These are phyloP conservation scores for Lasioglossum baleicum DNA, from an alignment of 1,140 invertebrate species.

Conservation along the genomic window DNA sequence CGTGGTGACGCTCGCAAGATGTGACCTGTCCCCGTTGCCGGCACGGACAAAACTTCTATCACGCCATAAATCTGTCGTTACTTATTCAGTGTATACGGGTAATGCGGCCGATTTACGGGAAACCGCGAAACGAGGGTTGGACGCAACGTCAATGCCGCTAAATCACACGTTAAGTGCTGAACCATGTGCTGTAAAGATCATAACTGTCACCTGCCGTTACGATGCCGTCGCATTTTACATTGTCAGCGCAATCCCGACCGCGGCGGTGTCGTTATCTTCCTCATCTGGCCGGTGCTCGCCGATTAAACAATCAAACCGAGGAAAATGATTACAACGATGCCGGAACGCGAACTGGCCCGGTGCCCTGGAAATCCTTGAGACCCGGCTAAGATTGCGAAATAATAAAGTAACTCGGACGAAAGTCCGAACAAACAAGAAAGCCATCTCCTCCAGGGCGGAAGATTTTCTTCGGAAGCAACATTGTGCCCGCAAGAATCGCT, in stretches of 20 bases:
- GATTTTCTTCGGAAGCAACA: background rate
- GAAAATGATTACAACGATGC: background rate
- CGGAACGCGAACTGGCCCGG: background rate
- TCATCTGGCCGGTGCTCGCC: background rate
- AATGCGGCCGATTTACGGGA: constrained; percentile 27
- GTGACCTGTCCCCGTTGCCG: background rate
- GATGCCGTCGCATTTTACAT: constrained; percentile 31
- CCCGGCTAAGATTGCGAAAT: too few species aligned
- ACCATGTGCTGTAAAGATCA: constrained; percentile 31
- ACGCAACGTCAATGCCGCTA: constrained; percentile 28
- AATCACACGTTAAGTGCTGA: constrained; percentile 56
- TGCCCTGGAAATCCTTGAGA: background rate
- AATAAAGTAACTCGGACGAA: background rate
- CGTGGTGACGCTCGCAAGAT: background rate
- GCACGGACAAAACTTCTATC: constrained; percentile 27
- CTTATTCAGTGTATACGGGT: constrained; percentile 27
- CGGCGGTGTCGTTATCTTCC: background rate
- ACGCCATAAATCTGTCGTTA: constrained; percentile 39
- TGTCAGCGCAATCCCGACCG: constrained; percentile 17
- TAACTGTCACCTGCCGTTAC: constrained; percentile 28
- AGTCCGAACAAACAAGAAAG: background rate
- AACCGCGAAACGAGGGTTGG: constrained; percentile 20
- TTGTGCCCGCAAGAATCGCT: background rate
- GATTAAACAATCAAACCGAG: constrained; percentile 5
- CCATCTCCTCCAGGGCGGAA: background rate